Evolutionary conservation across 1,140 invertebrate species (phyloP).

Genomic region (Hormaphis cornu): DNA sequence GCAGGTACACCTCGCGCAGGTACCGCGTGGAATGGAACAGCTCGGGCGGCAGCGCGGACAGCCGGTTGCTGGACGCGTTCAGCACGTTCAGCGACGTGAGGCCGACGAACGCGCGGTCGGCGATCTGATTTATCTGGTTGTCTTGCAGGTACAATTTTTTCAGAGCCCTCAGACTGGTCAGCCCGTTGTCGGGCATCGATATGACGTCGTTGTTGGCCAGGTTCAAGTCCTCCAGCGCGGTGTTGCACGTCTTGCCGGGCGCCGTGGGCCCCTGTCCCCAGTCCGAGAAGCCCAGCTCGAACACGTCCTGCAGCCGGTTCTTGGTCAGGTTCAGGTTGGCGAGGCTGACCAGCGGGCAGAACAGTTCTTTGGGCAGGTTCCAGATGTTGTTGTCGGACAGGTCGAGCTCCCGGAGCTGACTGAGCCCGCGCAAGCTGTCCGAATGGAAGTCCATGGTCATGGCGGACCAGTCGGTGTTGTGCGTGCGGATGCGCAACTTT

Average conservation of each 20-base stretch:
- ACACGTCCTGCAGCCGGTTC: slow-evolving; percentile 71
- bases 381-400: slow-evolving; percentile 81
- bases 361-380: slow-evolving; percentile 72
- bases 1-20: slow-evolving; percentile 60
- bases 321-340: slow-evolving; percentile 68
- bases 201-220: slow-evolving; percentile 75
- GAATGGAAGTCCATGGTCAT: slow-evolving; percentile 67
- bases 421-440: slow-evolving; percentile 59
- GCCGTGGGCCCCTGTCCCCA: slow-evolving; percentile 43
- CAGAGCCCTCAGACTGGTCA: slow-evolving; percentile 63
- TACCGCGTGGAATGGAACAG: slow-evolving; percentile 73
- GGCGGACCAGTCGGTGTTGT: slow-evolving; percentile 66
- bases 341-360: slow-evolving; percentile 69
- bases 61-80: slow-evolving; percentile 76
- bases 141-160: slow-evolving; percentile 67
- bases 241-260: slow-evolving; percentile 50
- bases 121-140: slow-evolving; percentile 76
- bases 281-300: slow-evolving; percentile 60
- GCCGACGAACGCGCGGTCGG: slow-evolving; percentile 67
- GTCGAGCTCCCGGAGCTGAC: slow-evolving; percentile 70
- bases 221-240: slow-evolving; percentile 72
- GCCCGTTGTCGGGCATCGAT: slow-evolving; percentile 65
- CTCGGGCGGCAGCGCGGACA: slow-evolving; percentile 72
- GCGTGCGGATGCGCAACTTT: slow-evolving; percentile 69
- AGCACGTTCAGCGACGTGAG: slow-evolving; percentile 68